Evolutionary conservation across 64 coral and sea anemone species (phyloP).

Genomic region (Actinia equina): DNA sequence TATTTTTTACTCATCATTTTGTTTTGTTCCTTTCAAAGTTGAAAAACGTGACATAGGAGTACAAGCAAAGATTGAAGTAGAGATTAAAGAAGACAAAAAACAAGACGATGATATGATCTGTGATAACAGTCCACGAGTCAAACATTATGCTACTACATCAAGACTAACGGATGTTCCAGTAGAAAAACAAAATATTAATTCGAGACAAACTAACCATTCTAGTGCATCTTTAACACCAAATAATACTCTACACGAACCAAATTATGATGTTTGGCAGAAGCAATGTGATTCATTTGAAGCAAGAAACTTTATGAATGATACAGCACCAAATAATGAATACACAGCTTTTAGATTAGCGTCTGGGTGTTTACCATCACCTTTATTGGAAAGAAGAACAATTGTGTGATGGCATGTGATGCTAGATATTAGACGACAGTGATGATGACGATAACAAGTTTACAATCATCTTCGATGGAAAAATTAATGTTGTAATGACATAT

Average conservation of each 20-base stretch:
- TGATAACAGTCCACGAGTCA: not conserved
- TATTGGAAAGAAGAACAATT: conserved; percentile 38
- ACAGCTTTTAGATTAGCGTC: conserved; percentile 66
- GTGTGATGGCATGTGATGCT: too few relatives aligned
- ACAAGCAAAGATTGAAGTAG: conserved; percentile 9
- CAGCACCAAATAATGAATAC: conserved; percentile 37
- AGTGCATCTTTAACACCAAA: not conserved
- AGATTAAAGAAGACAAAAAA: not conserved
- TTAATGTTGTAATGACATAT: too few relatives aligned
- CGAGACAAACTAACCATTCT: not conserved
- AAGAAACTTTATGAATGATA: conserved; percentile 44
- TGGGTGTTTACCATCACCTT: conserved; percentile 49
- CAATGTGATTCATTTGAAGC: conserved; percentile 17
- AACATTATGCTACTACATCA: not conserved
- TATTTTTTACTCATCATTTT: not conserved
- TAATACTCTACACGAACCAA: not conserved
- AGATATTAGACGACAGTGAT: too few relatives aligned
- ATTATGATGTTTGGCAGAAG: not conserved
- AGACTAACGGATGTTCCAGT: not conserved
- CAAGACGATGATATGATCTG: not conserved
- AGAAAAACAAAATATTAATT: not conserved
- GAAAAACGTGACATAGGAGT: conserved; percentile 20
- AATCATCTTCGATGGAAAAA: too few relatives aligned
- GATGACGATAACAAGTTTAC: too few relatives aligned
- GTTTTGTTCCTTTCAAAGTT: conserved; percentile 12